phyloP scores from a whole-genome alignment of 2,888 invertebrate species.

The Ceriagrion tenellum region DNA sequence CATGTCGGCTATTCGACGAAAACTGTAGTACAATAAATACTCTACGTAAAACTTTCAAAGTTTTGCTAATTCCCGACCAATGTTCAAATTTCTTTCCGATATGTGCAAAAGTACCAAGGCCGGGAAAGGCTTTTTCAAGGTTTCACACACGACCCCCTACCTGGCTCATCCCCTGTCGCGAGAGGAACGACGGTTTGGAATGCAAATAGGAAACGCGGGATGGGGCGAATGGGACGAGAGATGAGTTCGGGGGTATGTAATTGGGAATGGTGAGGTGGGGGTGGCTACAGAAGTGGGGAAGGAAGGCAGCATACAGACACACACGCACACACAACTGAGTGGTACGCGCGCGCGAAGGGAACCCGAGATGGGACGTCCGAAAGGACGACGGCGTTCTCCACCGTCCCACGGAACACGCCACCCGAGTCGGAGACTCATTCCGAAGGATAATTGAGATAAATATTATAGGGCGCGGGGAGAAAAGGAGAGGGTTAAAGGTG shows the following conservation, averaged over 20 bases:
- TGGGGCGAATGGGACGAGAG: neutral
- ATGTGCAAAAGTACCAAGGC: no score
- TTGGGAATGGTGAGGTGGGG: no score
- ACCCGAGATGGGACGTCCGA: neutral
- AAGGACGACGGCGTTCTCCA: neutral
- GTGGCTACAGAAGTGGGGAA: neutral
- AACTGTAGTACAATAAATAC: no score
- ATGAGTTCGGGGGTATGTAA: neutral
- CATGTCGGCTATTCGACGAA: no score
- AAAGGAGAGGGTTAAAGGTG: neutral
- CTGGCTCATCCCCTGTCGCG: no score
- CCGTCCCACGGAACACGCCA: neutral
- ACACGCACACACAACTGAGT: no score
- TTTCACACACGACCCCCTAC: no score
- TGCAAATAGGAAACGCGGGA: neutral
- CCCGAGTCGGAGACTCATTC: neutral
- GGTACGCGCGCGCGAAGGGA: neutral
- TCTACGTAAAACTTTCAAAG: no score
- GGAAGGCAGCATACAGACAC: neutral
- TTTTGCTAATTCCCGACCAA: no score
- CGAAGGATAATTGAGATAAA: neutral
- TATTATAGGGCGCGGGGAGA: neutral
- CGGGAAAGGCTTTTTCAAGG: no score
- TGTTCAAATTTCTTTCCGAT: no score
- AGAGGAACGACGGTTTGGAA: no score